phyloP scores from a whole-genome alignment of 2,797 vertebrate genomes.

The Halcyon smyrnensis region DNA sequence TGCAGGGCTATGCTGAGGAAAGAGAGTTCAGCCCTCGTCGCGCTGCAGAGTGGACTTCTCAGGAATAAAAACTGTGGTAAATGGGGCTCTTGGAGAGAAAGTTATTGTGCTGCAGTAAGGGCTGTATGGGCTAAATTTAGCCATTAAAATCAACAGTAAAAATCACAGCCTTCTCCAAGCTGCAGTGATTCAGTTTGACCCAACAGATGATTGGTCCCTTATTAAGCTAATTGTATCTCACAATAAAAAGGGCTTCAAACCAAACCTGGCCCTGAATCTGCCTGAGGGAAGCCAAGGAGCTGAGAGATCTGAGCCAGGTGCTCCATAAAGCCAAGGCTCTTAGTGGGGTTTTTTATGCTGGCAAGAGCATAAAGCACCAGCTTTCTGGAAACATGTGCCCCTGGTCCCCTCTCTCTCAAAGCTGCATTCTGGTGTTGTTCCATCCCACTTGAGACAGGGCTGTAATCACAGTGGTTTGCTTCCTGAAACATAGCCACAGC shows the following conservation, averaged over 20 bases:
- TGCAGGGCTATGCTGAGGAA: background rate
- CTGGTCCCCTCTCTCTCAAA: background rate
- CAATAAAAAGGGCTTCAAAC: background rate
- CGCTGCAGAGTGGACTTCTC: background rate
- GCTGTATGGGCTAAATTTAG: constrained; percentile 23
- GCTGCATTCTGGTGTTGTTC: background rate
- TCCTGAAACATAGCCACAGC: background rate
- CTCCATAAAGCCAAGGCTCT: background rate
- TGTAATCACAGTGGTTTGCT: background rate
- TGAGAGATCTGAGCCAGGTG: background rate
- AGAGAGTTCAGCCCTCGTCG: rapidly evolving
- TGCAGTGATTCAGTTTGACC: constrained; percentile 1
- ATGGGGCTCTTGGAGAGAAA: background rate
- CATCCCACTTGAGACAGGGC: background rate
- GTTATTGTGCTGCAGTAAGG: background rate
- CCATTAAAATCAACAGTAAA: constrained; percentile 5
- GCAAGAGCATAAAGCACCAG: background rate
- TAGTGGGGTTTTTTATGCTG: background rate
- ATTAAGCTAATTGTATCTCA: background rate
- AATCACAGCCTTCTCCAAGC: background rate
- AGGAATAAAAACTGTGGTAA: background rate
- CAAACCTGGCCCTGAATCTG: background rate
- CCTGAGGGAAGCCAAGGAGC: background rate
- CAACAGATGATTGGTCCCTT: background rate
- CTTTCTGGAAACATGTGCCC: background rate